Evolutionary conservation across 2,113 vertebrate genomes (phyloP).

Genomic region (Psettodes erumei): DNA sequence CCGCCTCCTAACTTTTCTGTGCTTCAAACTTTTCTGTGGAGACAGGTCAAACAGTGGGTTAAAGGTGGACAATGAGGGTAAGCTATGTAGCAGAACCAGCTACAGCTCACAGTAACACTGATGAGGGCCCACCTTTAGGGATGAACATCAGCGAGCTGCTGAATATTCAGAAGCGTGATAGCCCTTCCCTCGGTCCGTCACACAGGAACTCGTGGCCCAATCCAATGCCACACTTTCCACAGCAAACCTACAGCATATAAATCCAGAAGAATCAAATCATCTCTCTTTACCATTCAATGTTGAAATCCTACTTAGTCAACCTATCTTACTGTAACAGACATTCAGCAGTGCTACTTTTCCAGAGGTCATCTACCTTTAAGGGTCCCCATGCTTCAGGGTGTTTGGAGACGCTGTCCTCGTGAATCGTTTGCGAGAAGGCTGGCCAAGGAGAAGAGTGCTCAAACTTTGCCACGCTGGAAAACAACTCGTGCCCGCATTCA

Average conservation of each 20-base stretch:
- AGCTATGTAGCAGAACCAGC: accelerated
- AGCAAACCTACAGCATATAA: conserved; percentile 41
- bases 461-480: conserved; percentile 89
- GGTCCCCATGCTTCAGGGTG: conserved; percentile 68
- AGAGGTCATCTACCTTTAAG: conserved; percentile 55
- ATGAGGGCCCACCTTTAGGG: conserved; percentile 85
- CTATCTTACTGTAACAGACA: neutral
- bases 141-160: conserved; percentile 92
- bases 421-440: conserved; percentile 89
- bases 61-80: neutral
- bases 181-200: conserved; percentile 85
- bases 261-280: too few species aligned
- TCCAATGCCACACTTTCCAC: conserved; percentile 86
- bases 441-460: conserved; percentile 92
- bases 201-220: conserved; percentile 92
- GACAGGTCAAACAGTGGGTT: neutral
- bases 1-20: conserved; percentile 73
- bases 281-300: too few species aligned
- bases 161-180: conserved; percentile 97
- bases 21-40: conserved; percentile 75
- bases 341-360: neutral
- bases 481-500: conserved; percentile 88
- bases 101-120: neutral
- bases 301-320: neutral
- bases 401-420: conserved; percentile 87